Percentiles rank a stretch among this genome's conserved stretches.
These are phyloP conservation scores for Pinctada fucata DNA, from an alignment of 2,888 invertebrate species.

Conservation along the genomic window DNA sequence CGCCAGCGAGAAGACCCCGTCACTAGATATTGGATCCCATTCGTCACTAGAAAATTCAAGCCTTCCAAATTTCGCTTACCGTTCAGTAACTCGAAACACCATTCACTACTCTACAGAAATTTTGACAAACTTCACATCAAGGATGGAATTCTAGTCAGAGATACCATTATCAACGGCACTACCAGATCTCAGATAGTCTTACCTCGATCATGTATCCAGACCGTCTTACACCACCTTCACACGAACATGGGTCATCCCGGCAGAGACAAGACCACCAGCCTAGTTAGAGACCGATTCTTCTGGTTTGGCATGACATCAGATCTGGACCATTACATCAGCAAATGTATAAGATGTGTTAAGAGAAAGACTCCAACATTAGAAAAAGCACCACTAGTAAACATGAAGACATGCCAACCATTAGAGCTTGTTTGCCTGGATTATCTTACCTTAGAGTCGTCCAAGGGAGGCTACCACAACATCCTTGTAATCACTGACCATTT, in stretches of 20 bases:
- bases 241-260: too few species aligned
- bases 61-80: background rate
- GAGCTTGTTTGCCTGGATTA: conserved; percentile 3
- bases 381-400: background rate
- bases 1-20: too few species aligned
- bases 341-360: background rate
- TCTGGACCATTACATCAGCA: background rate
- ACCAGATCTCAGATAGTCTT: background rate
- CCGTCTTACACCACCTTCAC: too few species aligned
- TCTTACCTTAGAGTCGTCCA: background rate
- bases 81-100: too few species aligned
- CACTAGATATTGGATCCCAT: too few species aligned
- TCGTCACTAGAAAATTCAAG: background rate
- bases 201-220: too few species aligned
- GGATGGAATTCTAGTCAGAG: conserved; percentile 3
- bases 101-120: too few species aligned
- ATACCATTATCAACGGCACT: background rate
- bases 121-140: background rate
- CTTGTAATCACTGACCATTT: background rate
- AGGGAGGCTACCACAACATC: background rate
- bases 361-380: conserved; percentile 2
- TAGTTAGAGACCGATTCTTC: background rate
- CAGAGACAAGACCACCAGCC: background rate
- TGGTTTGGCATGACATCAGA: background rate
- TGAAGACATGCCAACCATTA: background rate